phyloP scores from a whole-genome alignment of 2,113 vertebrate genomes.

The Channa maculata region DNA sequence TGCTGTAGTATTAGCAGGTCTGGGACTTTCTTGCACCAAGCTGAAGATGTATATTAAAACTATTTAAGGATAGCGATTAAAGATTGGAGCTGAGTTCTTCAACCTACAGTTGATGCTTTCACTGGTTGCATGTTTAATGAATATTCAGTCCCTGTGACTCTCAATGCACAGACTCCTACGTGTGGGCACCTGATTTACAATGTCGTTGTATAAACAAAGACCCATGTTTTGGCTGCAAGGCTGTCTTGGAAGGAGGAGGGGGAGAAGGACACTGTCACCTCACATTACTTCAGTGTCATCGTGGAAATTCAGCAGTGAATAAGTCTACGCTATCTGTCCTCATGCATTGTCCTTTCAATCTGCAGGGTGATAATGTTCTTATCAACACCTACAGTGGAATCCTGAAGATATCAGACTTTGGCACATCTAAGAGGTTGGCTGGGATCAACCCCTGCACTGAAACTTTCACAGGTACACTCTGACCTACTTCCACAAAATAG shows the following conservation, averaged over 20 bases:
- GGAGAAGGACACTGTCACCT: too few species aligned
- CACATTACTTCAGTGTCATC: background rate
- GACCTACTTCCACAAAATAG: background rate
- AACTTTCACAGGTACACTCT: conserved; percentile 93
- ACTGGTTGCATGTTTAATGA: background rate
- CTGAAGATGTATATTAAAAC: too few species aligned
- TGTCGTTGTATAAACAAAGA: conserved; percentile 49
- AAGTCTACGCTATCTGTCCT: background rate
- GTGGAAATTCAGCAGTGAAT: background rate
- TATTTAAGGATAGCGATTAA: background rate
- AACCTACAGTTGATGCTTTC: background rate
- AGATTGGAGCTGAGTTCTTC: background rate
- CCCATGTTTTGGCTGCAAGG: conserved; percentile 59
- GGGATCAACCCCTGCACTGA: conserved; percentile 98
- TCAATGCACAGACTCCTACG: background rate
- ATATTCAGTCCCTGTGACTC: background rate
- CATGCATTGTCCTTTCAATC: conserved; percentile 41
- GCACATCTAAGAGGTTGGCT: conserved; percentile 96
- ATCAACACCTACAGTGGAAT: conserved; percentile 99
- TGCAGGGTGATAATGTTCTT: conserved; percentile 96
- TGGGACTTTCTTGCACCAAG: background rate
- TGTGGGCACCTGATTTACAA: conserved; percentile 46
- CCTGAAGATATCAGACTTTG: conserved; percentile 98
- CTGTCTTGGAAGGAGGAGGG: too few species aligned
- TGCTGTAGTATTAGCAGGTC: too few species aligned